Evolutionary conservation across 2,888 invertebrate species (phyloP), one percentile per base, ranked within the genome.

Genomic region (Pammene aurita): DNA sequence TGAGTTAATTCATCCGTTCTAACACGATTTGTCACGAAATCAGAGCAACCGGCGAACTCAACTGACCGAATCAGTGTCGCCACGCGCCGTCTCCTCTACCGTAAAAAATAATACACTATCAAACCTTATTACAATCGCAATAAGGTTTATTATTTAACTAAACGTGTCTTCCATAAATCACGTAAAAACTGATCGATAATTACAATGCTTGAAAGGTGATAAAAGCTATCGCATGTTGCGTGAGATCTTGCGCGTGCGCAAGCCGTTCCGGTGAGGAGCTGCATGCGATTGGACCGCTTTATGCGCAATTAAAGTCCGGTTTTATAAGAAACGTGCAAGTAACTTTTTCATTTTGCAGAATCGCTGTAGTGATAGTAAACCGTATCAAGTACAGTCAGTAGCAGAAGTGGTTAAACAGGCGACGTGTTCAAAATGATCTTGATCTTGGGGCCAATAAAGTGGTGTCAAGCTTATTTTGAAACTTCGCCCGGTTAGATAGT

Each of bases 11-110:
- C 38, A 52, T 50, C 50, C 61, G 50, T 13, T 10, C 26, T 58
- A 66, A 66, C 57, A 52, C 66, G 50, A 66, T 66, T 58, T 50
- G 41, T 42, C 26, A 44, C 57, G 42, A 66, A 57, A 57, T 66
- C 52, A 66, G 58, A 56, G 34, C 58, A 58, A 18, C 42, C 50
- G 41, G 18, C n/a, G 34, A 7, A 14, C 42, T 16, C 58, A 58
- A 58, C 66, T 48, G 42, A 52, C 42, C 58, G 58, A 58, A 58
- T 60, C 66, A 18, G 41, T 57, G 66, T 58, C 66, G 58, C 66
- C 66, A 60, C 58, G 66, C 66, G 52, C 58, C 58, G 13, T 13
- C 10, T 48, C 9, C 38, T 26, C 16, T 46, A 16, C 7, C 38
- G 10, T 26, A 11, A 26, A 54, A 13, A 18, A 26, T 11, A 2